These are phyloP conservation scores for Melanostoma mellinum DNA, from an alignment of 2,888 invertebrate species.

Conservation along the genomic window DNA sequence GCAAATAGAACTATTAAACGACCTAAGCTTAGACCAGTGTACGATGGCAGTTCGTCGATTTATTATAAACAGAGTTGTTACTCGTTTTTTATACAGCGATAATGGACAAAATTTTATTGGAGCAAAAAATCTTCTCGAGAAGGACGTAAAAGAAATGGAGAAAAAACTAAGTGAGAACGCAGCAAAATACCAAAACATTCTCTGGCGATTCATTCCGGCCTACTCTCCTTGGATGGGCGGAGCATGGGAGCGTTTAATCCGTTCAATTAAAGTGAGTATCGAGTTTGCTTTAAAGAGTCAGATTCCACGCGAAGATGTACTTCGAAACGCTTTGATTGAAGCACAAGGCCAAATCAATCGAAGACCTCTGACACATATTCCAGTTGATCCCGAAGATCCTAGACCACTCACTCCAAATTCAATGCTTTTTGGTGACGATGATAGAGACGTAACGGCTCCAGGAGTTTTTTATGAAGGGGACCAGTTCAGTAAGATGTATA, in stretches of 20 bases:
- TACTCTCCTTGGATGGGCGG: slow-evolving; percentile 35
- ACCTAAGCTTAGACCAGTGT: slow-evolving; percentile 8
- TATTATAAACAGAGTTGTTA: slow-evolving; percentile 14
- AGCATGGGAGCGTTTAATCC: slow-evolving; percentile 19
- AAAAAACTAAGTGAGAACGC: not conserved
- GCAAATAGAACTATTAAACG: slow-evolving; percentile 25
- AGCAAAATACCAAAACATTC: slow-evolving; percentile 9
- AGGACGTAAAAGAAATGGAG: slow-evolving; percentile 18
- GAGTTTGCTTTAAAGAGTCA: slow-evolving; percentile 10
- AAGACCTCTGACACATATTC: slow-evolving; percentile 1
- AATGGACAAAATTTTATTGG: slow-evolving; percentile 29
- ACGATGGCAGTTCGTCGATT: slow-evolving; percentile 23
- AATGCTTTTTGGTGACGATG: slow-evolving; percentile 5
- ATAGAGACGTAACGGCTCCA: not conserved
- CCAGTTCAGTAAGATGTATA: slow-evolving; percentile 7
- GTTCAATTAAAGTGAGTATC: slow-evolving; percentile 28
- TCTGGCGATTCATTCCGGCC: slow-evolving; percentile 43
- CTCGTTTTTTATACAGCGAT: slow-evolving; percentile 12
- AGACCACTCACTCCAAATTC: slow-evolving; percentile 7
- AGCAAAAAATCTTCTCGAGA: slow-evolving; percentile 9
- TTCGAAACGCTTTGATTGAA: not conserved
- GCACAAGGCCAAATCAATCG: slow-evolving; percentile 9
- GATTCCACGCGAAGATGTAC: slow-evolving; percentile 7
- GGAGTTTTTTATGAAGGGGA: slow-evolving; percentile 3
- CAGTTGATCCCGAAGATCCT: slow-evolving; percentile 19